Base-by-base conservation (phyloP, 1,140 invertebrate genomes). In the Glomeris maerens region DNA sequence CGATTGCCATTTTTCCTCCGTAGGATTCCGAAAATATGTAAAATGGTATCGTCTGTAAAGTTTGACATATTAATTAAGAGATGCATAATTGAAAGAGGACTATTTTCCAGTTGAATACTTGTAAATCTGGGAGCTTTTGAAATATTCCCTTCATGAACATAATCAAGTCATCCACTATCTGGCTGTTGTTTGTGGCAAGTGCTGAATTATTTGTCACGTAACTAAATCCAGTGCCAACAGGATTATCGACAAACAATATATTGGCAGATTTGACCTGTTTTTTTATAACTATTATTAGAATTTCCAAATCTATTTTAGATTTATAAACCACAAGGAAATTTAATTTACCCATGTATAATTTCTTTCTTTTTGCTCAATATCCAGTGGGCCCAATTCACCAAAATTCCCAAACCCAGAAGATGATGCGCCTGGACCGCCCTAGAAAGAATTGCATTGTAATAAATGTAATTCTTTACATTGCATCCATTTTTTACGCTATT, bases 21-120 rank as follows among this genome's bases (percentile, higher is more conserved):
- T 91, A 91, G 0, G 84, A 88, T 63, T 91, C 83, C 22, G 78
- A 81, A 52, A 81, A 81, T 40, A 91, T 84, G 56, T 86, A 91
- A 13, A 85, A 71, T 0, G 83, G 80, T 2, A 79, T 73, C 3
- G 64, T 68, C 58, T 77, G 70, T 36, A 62, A 66, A 54, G 20
- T 21, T 7, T 42, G 4, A 42, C 4, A 5, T 21, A 42, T 21
- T 7, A 17, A 42, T 21, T 21, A 42, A 4, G 40, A 5, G 45
- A 42, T 27, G 39, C 28, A 49, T 29, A 20, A 25, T 26, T 52
- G 28, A 20, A 53, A 22, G 31, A 36, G 31, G 31, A 10, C 17
- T 36, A 17, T 36, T 36, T 36, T 36, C n/a, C n/a, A n/a, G n/a
- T n/a, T n/a, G 17, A 22, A 31, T 52, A 65, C 65, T 53, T 64